Base-by-base conservation (phyloP, 2,797 vertebrate genomes). In the Leucoraja ocellata region DNA sequence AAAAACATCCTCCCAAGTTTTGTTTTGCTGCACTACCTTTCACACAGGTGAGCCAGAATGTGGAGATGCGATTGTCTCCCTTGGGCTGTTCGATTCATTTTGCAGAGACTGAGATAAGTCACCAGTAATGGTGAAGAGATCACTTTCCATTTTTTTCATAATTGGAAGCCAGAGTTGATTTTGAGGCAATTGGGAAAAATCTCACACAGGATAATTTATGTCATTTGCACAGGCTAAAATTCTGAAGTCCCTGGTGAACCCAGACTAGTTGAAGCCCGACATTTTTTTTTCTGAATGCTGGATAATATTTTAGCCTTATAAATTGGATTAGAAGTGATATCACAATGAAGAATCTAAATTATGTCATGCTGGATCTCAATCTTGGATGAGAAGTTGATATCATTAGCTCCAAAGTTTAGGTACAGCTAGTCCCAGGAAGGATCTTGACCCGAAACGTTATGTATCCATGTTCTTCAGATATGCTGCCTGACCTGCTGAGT, bases 31-130 rank as follows among this genome's bases (percentile, higher is more conserved):
- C 28, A 39, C 71, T 18, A 23, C 1, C 23, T 74, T 54, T 28
- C 5, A 32, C 13, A 54, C 74, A 28, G 39, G 63, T 74, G 13
- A 74, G 39, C 54, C 90, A 58, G 16, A 88, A 58, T 28, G 25
- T 76, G 46, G 13, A 76, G 39, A 54, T 13, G 46, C 54, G 23
- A 13, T 54, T 25, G 71, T 92, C 25, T 28, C 13, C 90, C 73
- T 58, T 92, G 90, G 46, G 23, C 71, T 92, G 6, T 92, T 74
- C 21, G 90, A 46, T 92, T 14, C 23, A n/a, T 76, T 92, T 92
- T 71, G 32, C 32, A 39, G 65, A 71, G 36, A 6, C 4, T 21
- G 88, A 18, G 32, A 71, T 10, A 92, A 91, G 68, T 25, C 32
- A 39, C 23, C 71, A 91, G 21, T 65, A 74, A 36, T 46, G 88